Conservation (phyloP, 2,797 vertebrate genomes). For the Phataginus tetradactyla region DNA sequence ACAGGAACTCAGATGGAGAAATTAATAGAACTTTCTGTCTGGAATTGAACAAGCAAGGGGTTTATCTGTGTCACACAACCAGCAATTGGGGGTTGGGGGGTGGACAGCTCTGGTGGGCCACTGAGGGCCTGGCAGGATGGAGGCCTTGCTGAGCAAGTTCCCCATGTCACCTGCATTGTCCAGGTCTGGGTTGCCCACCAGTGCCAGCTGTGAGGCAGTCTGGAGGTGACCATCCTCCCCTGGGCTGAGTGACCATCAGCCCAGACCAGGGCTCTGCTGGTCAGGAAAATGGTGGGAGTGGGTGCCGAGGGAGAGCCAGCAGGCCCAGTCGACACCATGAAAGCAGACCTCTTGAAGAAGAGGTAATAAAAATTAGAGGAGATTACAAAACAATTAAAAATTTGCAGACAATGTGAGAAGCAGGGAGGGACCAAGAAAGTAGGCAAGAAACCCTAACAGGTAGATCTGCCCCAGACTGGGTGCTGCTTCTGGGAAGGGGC, state of each 20-base stretch:
- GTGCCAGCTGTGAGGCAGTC: fast-evolving
- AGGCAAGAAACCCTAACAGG: fast-evolving
- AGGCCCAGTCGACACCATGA: no score
- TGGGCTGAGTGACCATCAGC: fast-evolving
- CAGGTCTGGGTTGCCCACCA: fast-evolving
- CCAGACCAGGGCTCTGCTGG: background rate
- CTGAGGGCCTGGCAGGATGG: fast-evolving
- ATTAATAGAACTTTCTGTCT: background rate
- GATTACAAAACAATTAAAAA: no score
- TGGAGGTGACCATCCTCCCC: background rate
- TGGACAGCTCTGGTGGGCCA: fast-evolving
- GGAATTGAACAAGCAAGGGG: background rate
- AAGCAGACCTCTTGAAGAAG: fast-evolving
- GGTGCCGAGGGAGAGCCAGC: fast-evolving
- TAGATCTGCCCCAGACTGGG: fast-evolving
- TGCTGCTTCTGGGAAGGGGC: background rate
- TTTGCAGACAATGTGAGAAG: background rate
- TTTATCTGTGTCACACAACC: background rate
- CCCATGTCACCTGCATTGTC: fast-evolving
- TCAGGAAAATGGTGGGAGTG: fast-evolving
- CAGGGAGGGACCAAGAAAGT: fast-evolving
- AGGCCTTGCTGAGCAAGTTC: no score
- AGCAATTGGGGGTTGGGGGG: fast-evolving
- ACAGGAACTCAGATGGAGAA: background rate
- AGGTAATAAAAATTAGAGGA: background rate